Conservation (phyloP, 2,888 invertebrate species). For the Stegana nigrithorax region DNA sequence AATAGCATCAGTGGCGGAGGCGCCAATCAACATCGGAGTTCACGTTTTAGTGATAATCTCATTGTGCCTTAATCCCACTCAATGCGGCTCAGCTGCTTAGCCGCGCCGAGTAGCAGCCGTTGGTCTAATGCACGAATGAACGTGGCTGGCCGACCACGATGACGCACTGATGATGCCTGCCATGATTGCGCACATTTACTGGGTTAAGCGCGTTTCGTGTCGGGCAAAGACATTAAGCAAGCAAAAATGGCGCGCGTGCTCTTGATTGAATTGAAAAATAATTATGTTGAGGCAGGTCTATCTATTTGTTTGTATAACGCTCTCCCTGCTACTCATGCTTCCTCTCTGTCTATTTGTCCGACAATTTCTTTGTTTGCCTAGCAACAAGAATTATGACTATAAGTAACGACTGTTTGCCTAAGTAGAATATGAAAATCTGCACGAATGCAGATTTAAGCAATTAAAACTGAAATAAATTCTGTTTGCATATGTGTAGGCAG, state of each 20-base stretch:
- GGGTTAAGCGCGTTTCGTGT: slow-evolving; percentile 37
- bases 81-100: slow-evolving; percentile 43
- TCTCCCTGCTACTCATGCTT: no score
- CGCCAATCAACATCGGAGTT: slow-evolving; percentile 6
- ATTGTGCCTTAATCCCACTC: slow-evolving; percentile 54
- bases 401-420: no score
- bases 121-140: background rate
- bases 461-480: no score
- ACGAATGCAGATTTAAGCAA: no score
- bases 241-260: slow-evolving; percentile 16
- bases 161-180: no score
- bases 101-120: background rate
- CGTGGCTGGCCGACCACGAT: background rate
- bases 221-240: slow-evolving; percentile 30
- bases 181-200: background rate
- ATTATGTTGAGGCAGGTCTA: slow-evolving; percentile 39
- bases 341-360: no score
- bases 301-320: no score
- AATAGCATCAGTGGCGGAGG: no score
- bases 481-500: no score
- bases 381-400: no score
- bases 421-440: no score
- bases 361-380: no score
- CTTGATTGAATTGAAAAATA: slow-evolving; percentile 53
- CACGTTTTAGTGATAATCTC: slow-evolving; percentile 39